A percentile compares a stretch with the other conserved stretches of the same genome.
Evolutionary conservation across 2,113 vertebrate species (phyloP).

Genomic region (Vulpes vulpes): DNA sequence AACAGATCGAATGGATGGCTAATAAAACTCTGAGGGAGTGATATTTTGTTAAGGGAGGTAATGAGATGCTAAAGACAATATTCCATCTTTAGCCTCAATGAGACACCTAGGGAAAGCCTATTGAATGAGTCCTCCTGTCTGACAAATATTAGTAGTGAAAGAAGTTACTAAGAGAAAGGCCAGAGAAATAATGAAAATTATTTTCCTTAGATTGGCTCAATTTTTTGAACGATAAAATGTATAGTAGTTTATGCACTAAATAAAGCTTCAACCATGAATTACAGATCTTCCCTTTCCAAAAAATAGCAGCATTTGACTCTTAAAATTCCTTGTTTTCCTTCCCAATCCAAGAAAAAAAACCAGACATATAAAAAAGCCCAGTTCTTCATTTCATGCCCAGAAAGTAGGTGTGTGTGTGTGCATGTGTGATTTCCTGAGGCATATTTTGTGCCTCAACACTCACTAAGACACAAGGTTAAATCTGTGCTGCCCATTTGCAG

Average conservation of each 20-base stretch:
- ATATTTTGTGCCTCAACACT: conserved; percentile 11
- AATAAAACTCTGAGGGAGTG: background rate
- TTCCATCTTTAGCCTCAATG: background rate
- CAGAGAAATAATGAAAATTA: background rate
- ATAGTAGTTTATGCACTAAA: background rate
- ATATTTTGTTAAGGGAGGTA: background rate
- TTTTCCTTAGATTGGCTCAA: background rate
- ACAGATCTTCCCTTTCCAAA: background rate
- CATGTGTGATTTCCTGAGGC: background rate
- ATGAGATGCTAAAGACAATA: background rate
- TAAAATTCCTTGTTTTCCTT: conserved; percentile 36
- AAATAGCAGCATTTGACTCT: background rate
- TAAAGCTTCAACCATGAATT: background rate
- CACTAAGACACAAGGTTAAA: conserved; percentile 50
- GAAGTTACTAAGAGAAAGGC: background rate
- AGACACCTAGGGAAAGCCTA: background rate
- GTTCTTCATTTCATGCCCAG: background rate
- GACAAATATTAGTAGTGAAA: background rate
- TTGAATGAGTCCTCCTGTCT: background rate
- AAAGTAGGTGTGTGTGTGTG: background rate
- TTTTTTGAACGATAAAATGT: conserved; percentile 11
- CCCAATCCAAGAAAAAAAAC: conserved; percentile 55
- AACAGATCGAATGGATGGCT: background rate
- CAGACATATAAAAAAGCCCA: background rate
- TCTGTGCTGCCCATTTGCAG: conserved; percentile 18